Conservation (phyloP, 1,140 invertebrate genomes). For the Andrena cerasifolii region DNA sequence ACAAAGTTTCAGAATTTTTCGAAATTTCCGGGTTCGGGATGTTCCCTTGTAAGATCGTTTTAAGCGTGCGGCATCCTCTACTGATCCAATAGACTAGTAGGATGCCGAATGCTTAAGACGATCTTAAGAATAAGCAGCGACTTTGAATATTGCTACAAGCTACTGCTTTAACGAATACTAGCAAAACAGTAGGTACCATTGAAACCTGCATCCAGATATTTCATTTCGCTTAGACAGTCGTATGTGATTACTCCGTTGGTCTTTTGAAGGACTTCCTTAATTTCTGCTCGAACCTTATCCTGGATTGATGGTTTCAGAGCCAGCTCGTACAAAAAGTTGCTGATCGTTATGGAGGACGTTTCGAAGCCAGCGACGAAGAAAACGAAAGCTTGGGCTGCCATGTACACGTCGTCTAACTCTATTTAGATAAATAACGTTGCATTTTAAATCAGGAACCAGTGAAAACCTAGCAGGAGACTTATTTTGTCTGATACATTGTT, state of each 20-base stretch:
- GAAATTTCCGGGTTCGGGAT: no score
- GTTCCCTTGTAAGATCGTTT: no score
- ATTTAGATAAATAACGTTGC: conserved; percentile 16
- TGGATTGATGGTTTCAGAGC: conserved; percentile 83
- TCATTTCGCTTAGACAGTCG: conserved; percentile 33
- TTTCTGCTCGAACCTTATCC: conserved; percentile 81
- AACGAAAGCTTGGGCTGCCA: conserved; percentile 77
- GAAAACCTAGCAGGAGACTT: neutral
- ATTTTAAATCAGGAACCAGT: neutral
- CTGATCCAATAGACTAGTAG: no score
- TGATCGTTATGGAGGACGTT: conserved; percentile 83
- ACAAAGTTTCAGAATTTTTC: no score
- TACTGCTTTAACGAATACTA: no score
- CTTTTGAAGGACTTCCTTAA: conserved; percentile 64
- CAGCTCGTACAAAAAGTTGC: conserved; percentile 80
- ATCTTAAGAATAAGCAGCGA: no score
- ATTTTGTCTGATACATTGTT: no score
- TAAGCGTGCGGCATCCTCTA: no score
- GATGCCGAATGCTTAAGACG: no score
- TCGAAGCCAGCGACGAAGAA: conserved; percentile 85
- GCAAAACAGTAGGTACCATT: conserved; percentile 32
- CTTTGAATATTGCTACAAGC: no score
- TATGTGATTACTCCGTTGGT: conserved; percentile 37
- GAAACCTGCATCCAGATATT: conserved; percentile 27
- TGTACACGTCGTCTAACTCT: conserved; percentile 71